Evolutionary conservation across 2,888 invertebrate species (phyloP).

Genomic region (Eulithis prunata): DNA sequence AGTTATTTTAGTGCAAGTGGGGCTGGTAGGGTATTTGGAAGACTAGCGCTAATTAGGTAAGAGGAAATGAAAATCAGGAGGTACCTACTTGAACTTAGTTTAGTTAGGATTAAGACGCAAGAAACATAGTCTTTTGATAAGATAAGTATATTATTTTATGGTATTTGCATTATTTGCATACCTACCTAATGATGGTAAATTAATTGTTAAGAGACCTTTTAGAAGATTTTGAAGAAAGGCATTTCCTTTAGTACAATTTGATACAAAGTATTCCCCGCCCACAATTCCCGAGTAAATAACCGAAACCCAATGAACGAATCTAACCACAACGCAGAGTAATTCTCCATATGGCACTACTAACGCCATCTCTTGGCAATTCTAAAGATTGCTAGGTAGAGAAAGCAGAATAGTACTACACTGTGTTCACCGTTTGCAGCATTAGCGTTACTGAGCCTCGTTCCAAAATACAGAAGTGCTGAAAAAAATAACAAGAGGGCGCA

Average conservation of each 20-base stretch:
- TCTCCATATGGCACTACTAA: slow-evolving; percentile 12
- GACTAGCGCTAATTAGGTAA: slow-evolving; percentile 19
- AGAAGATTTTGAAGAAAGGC: no score
- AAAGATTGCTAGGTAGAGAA: not conserved
- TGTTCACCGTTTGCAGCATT: not conserved
- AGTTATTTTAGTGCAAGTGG: not conserved
- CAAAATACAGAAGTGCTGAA: not conserved
- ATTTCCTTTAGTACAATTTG: no score
- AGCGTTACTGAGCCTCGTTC: not conserved
- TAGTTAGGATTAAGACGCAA: no score
- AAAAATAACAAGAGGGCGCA: slow-evolving; percentile 10
- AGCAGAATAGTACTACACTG: not conserved
- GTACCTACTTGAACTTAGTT: no score
- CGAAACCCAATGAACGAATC: not conserved
- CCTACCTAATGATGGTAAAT: no score
- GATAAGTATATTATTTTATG: no score
- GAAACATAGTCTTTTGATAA: no score
- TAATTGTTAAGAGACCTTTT: no score
- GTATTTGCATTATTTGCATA: no score
- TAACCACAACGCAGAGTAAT: not conserved
- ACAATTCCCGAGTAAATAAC: not conserved
- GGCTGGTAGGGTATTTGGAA: slow-evolving; percentile 7
- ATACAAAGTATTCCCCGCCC: not conserved
- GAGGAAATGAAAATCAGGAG: slow-evolving; percentile 11
- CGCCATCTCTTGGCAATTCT: slow-evolving; percentile 15